These are phyloP conservation scores for Drosophila koepferae DNA, from an alignment of 2,888 invertebrate species.

Conservation along the genomic window DNA sequence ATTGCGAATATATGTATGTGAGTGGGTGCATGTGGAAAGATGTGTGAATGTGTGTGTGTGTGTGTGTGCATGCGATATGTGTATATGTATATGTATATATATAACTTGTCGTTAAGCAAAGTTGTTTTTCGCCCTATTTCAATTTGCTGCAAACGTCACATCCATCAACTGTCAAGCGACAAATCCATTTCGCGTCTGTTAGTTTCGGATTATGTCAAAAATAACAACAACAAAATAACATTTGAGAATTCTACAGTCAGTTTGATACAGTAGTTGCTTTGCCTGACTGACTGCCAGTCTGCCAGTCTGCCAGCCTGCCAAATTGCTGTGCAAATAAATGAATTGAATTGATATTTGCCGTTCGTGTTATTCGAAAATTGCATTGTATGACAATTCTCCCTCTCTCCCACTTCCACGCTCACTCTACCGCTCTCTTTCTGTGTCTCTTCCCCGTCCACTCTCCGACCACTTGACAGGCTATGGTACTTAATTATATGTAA, in stretches of 20 bases:
- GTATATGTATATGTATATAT: background rate
- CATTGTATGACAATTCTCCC: conserved; percentile 44
- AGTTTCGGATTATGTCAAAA: conserved; percentile 66
- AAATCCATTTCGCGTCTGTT: conserved; percentile 74
- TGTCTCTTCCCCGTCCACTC: background rate
- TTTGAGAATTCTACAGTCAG: conserved; percentile 44
- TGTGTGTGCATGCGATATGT: background rate
- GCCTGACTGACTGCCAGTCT: background rate
- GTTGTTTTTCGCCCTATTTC: conserved; percentile 25
- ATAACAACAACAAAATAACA: conserved; percentile 27
- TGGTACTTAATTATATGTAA: conserved; percentile 41
- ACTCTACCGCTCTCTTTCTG: background rate
- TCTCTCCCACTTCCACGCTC: background rate
- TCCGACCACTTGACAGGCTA: conserved; percentile 16
- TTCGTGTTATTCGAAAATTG: conserved; percentile 73
- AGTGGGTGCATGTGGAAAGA: background rate
- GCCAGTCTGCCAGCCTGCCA: conserved; percentile 31
- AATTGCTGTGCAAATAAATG: conserved; percentile 73
- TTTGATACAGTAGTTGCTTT: conserved; percentile 40
- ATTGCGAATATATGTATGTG: conserved; percentile 10
- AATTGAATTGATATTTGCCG: conserved; percentile 77
- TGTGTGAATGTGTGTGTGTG: background rate
- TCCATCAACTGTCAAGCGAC: conserved; percentile 76
- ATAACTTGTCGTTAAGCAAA: conserved; percentile 28
- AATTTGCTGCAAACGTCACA: conserved; percentile 46